Percentiles rank a stretch among this genome's conserved stretches.
Conservation (phyloP, 1,140 invertebrate genomes). For the Drosophila trapezifrons region DNA sequence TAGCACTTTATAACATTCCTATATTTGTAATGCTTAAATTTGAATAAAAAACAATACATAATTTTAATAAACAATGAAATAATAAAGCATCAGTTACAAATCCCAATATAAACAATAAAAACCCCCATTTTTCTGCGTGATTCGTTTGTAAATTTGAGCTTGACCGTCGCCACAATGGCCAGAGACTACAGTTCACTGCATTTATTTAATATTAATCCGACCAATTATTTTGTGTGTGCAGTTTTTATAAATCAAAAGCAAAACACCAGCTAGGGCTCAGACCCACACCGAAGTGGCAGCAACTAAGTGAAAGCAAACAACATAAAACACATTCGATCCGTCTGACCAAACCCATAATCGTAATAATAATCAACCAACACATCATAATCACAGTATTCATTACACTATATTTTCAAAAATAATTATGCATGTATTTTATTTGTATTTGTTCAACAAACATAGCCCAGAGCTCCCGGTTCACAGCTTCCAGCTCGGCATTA, state of each 20-base stretch:
- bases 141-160: slow-evolving; percentile 7
- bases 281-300: slow-evolving; percentile 20
- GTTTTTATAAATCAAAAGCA: slow-evolving; percentile 38
- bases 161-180: slow-evolving; percentile 5
- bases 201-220: slow-evolving; percentile 49
- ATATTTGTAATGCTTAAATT: background rate
- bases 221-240: slow-evolving; percentile 33
- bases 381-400: slow-evolving; percentile 75
- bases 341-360: slow-evolving; percentile 55
- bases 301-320: slow-evolving; percentile 57
- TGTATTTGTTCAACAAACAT: slow-evolving; percentile 82
- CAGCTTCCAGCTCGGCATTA: slow-evolving; percentile 29
- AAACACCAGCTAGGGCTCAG: slow-evolving; percentile 22
- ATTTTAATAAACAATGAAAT: background rate
- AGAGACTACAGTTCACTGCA: slow-evolving; percentile 9
- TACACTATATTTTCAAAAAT: slow-evolving; percentile 82
- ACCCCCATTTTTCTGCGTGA: slow-evolving; percentile 1
- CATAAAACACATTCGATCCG: slow-evolving; percentile 51
- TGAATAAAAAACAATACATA: background rate
- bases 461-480: slow-evolving; percentile 44
- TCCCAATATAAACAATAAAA: background rate
- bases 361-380: slow-evolving; percentile 70
- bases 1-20: background rate
- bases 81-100: slow-evolving; percentile 2
- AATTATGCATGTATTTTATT: slow-evolving; percentile 83